These are phyloP conservation scores for Microplitis deprimator DNA, from an alignment of 2,888 invertebrate genomes.

Conservation along the genomic window DNA sequence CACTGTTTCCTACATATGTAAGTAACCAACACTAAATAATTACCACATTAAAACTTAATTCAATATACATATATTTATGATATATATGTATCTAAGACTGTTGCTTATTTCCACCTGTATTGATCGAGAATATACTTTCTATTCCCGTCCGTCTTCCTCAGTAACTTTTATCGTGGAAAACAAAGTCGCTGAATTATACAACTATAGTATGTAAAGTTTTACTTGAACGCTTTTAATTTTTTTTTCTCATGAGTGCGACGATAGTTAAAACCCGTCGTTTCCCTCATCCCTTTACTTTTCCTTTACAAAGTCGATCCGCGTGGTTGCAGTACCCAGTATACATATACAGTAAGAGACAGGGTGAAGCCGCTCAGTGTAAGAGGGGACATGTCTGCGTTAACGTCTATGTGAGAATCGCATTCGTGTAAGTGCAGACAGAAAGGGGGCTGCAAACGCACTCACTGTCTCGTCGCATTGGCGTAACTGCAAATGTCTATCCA, in stretches of 20 bases:
- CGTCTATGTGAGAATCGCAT: slow-evolving; percentile 56
- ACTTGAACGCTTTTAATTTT: neutral
- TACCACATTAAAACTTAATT: too few species aligned
- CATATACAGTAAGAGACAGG: slow-evolving; percentile 50
- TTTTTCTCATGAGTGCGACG: neutral
- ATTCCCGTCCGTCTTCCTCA: too few species aligned
- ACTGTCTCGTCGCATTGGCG: slow-evolving; percentile 65
- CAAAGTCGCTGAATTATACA: too few species aligned
- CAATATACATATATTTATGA: too few species aligned
- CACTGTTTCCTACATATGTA: too few species aligned
- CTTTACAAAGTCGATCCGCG: neutral
- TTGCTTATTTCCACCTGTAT: too few species aligned
- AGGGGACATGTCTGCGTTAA: slow-evolving; percentile 31
- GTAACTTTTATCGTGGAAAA: too few species aligned
- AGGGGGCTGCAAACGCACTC: slow-evolving; percentile 59
- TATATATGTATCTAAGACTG: too few species aligned
- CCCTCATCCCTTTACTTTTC: neutral
- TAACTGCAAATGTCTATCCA: slow-evolving; percentile 50
- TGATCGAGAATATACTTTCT: too few species aligned
- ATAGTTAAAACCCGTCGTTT: neutral
- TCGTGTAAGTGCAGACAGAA: slow-evolving; percentile 66
- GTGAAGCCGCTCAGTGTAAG: slow-evolving; percentile 36
- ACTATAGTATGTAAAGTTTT: too few species aligned
- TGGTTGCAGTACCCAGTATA: neutral
- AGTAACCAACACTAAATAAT: too few species aligned